phyloP scores from a whole-genome alignment of 2,888 invertebrate species.

The Epinotia ramella region DNA sequence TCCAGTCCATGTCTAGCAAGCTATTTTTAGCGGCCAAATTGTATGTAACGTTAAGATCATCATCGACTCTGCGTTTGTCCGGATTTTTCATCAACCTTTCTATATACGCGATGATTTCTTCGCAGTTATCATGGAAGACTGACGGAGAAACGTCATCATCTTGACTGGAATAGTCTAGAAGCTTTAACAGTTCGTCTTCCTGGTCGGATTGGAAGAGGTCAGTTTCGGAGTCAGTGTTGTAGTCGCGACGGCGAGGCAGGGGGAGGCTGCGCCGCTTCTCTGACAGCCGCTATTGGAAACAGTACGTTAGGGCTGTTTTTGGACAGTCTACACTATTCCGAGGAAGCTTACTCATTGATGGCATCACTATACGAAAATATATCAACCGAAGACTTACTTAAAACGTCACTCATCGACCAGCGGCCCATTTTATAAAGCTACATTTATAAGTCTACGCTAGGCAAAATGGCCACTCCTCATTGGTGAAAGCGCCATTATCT shows the following conservation, averaged over 20 bases:
- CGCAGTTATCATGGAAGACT: slow-evolving; percentile 78
- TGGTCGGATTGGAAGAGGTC: slow-evolving; percentile 92
- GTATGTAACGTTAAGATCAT: slow-evolving; percentile 72
- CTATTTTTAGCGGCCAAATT: slow-evolving; percentile 75
- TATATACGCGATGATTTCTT: slow-evolving; percentile 75
- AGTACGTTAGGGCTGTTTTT: slow-evolving; percentile 35
- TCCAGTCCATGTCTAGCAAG: slow-evolving; percentile 79
- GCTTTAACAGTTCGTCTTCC: slow-evolving; percentile 90
- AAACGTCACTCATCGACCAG: neutral
- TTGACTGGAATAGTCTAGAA: slow-evolving; percentile 89
- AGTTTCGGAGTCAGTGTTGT: slow-evolving; percentile 87
- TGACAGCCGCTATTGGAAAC: slow-evolving; percentile 74
- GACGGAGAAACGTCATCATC: slow-evolving; percentile 84
- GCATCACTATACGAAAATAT: slow-evolving; percentile 2
- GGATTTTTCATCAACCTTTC: slow-evolving; percentile 67
- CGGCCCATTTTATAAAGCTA: too few species aligned
- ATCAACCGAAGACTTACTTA: neutral
- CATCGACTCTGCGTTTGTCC: slow-evolving; percentile 58
- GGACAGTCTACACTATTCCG: neutral
- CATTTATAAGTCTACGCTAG: too few species aligned
- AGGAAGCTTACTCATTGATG: slow-evolving; percentile 2
- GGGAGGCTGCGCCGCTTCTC: slow-evolving; percentile 82
- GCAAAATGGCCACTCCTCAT: too few species aligned
- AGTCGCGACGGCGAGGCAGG: slow-evolving; percentile 68
- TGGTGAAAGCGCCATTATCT: too few species aligned